Conservation (phyloP, 2,113 vertebrate genomes). For the Notothenia rossii region DNA sequence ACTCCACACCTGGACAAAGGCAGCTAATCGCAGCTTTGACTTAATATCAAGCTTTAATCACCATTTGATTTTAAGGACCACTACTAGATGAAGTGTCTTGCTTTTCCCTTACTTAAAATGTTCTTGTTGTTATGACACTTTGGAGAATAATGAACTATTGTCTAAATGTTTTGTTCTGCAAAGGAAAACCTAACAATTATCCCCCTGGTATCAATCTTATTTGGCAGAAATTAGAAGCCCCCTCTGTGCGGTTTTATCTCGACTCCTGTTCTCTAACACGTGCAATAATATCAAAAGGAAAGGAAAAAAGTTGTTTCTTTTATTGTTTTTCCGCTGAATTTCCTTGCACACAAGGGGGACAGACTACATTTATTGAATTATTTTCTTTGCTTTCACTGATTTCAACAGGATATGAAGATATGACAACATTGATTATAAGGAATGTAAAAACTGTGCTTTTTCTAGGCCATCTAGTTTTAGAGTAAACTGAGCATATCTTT, state of each 20-base stretch:
- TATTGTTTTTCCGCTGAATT: no score
- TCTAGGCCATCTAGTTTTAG: no score
- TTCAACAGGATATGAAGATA: neutral
- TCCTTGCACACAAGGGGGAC: neutral
- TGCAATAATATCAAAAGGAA: neutral
- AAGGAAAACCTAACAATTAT: neutral
- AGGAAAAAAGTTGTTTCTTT: no score
- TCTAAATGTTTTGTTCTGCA: neutral
- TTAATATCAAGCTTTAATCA: neutral
- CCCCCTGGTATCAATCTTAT: neutral
- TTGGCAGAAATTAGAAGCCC: neutral
- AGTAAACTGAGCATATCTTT: neutral
- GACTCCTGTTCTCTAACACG: neutral
- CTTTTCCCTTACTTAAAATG: neutral
- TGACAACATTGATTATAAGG: neutral
- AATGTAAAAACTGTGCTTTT: neutral
- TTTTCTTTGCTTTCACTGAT: neutral
- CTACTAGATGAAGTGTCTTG: neutral
- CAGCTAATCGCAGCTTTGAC: neutral
- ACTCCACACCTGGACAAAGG: neutral
- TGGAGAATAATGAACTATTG: neutral
- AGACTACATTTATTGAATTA: neutral
- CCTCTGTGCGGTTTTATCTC: neutral
- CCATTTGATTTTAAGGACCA: neutral
- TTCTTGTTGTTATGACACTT: neutral